phyloP scores from a whole-genome alignment of 2,113 vertebrate genomes.

The Rhea pennata region DNA sequence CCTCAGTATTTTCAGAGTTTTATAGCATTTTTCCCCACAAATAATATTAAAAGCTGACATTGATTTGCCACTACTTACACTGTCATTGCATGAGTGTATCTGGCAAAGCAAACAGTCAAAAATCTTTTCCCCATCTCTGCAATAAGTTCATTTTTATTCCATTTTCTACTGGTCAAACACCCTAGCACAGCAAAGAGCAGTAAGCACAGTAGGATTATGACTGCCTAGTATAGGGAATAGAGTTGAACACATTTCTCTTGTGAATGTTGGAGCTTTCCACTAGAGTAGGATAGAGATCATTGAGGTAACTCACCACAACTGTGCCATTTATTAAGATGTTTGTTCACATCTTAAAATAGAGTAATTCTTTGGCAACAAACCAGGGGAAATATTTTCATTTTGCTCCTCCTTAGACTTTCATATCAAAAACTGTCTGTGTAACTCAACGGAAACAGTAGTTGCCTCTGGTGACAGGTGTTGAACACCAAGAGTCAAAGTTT shows the following conservation, averaged over 20 bases:
- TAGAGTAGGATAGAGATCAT: not conserved
- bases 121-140: not conserved
- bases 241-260: too few species aligned
- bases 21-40: not conserved
- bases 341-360: not conserved
- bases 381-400: not conserved
- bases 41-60: not conserved
- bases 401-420: not conserved
- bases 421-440: not conserved
- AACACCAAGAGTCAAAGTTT: not conserved
- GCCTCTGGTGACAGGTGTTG: not conserved
- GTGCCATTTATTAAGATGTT: not conserved
- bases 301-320: not conserved
- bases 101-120: not conserved
- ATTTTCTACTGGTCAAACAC: not conserved
- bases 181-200: not conserved
- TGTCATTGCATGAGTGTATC: accelerated
- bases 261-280: not conserved
- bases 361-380: not conserved
- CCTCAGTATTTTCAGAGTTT: not conserved
- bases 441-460: not conserved
- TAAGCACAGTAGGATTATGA: not conserved
- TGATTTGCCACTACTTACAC: not conserved
- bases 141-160: not conserved
- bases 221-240: not conserved